phyloP scores from a whole-genome alignment of 2,113 vertebrate genomes.

The Naja naja region DNA sequence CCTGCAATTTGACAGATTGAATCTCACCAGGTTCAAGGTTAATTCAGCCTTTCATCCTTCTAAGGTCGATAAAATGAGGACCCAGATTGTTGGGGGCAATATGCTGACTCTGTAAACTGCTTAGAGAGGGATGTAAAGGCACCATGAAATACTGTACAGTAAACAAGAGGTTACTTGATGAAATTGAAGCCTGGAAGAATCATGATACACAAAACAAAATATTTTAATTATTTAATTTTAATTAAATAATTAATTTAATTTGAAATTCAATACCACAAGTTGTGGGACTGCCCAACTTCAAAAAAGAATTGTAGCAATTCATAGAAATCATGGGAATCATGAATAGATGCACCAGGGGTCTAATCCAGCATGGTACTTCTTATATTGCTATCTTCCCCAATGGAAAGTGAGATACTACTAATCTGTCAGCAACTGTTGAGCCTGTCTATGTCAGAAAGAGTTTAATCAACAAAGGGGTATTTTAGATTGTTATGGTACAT shows the following conservation, averaged over 20 bases:
- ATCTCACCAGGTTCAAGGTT: no score
- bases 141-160: no score
- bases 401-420: slow-evolving; percentile 15
- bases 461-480: slow-evolving; percentile 16
- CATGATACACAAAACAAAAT: background rate
- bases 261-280: background rate
- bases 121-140: no score
- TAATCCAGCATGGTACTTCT: background rate
- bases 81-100: no score
- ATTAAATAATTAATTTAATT: background rate
- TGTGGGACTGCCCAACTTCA: background rate
- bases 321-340: background rate
- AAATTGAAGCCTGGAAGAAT: background rate
- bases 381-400: background rate
- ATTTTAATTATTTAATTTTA: background rate
- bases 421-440: background rate
- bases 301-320: background rate
- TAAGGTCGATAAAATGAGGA: no score
- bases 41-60: no score
- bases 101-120: no score
- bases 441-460: slow-evolving; percentile 12
- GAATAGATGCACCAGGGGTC: background rate
- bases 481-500: background rate
- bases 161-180: background rate
- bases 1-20: no score